Evolutionary conservation across 35 echinoderm and acorn worm genomes (phyloP), one percentile per base, ranked within the genome.

Genomic region (Diadema setosum): DNA sequence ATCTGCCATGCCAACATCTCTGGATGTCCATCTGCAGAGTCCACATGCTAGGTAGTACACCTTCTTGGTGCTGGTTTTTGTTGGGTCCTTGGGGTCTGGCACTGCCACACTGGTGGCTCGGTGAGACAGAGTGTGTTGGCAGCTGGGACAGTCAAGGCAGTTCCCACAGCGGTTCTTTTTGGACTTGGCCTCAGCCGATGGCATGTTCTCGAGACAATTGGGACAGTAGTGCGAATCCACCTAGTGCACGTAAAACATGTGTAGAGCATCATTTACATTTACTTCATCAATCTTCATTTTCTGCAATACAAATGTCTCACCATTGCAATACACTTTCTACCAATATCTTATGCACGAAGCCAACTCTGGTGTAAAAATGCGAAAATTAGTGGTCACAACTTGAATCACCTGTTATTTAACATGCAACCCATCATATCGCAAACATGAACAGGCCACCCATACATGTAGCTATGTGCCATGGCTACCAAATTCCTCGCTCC

Each of bases 171-270:
- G 84, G 63, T 98, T 98, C 82, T 91, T 98, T 78, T 98, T 98
- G 18, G 91, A 41, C 50, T 94, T 98, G 15, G 96, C 96, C 58
- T 98, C 96, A 65, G 92, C 92, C 75, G 96, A 98, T 36, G 96
- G 96, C 91, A 94, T 98, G 50, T 98, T 98, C 64, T 98, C 96
- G 42, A 94, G 63, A 75, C 96, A 98, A 70, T 98, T 98, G 81
- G 96, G 96, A 48, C 96, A 98, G 35, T 90, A 94, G 59, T 98
- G 92, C 4, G 96, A 98, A 59, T 98, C 96, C 39, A 98, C 96
- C 96, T 98, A 29, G 29, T 25, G 3, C 4, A 46, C 17, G 65
- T 39, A 36, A 37, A 59, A 14, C 6, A 46, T 31, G 63, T 36
- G 3, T 14, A 80, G 29, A 80, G 8, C 17, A 18, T n/a, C n/a